Base-by-base conservation (phyloP, 2,888 invertebrate species). In the Gryllus longicercus region DNA sequence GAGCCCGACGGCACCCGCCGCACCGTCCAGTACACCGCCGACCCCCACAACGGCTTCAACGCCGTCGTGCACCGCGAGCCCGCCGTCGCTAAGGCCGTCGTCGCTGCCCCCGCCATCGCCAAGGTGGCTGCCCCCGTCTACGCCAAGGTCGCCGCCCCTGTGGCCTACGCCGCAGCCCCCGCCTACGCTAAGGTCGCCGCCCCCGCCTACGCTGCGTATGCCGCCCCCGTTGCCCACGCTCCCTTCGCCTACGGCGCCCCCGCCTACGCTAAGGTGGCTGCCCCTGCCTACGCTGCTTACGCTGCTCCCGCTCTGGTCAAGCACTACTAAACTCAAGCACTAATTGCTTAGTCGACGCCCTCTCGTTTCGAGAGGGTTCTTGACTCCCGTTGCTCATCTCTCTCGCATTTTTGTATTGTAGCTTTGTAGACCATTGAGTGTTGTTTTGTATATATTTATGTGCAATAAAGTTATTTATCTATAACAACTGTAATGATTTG, bases 201-300 rank as follows among this genome's bases (percentile, higher is more conserved):
- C 21, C 75, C 74, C 51, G 81, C 80, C 80, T 82, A 79, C 80
- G 81, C 82, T 74, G 80, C 82, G 78, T 74, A 80, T 76, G 74
- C 50, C 51, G 81, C 18, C 49, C 79, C 63, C 78, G 81, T 63
- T 76, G 78, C 79, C 38, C 76, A 76, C 77, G 38, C 79, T 21
- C 21, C 21, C 21, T 21, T 21, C 21, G 21, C 21, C 21, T 21
- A 21, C 38, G 38, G 8, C 38, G 38, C 38, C 38, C 38, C 38
- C 38, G 38, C 77, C 63, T 75, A 51, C 80, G 78, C 79, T 77
- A 82, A 82, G 76, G 78, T 81, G 75, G 81, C 81, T 38, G 82
- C 82, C 78, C 81, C 80, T 63, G 79, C 81, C 76, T 38, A 38
- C 25, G 76, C 76, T 38, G 76, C 76, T n/a, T 76, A 76, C 38